phyloP scores from a whole-genome alignment of 2,113 vertebrate species.

The Phylloscopus trochiloides region DNA sequence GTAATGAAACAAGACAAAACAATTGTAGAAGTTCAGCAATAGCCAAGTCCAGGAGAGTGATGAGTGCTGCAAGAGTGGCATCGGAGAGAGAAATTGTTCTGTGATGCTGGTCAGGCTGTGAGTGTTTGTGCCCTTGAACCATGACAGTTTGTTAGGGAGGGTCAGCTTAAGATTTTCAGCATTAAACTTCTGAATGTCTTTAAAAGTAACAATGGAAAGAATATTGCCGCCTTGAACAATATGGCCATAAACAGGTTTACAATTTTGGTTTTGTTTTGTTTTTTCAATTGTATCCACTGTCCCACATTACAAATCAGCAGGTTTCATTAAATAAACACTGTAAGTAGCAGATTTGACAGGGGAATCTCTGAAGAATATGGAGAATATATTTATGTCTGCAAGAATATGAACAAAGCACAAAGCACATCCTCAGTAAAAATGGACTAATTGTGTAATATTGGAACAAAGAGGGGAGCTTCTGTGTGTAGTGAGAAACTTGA shows the following conservation, averaged over 20 bases:
- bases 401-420: neutral
- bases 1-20: neutral
- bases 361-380: neutral
- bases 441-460: neutral
- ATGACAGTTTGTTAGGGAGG: neutral
- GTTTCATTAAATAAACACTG: neutral
- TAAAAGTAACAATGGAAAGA: neutral
- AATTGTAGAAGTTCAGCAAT: neutral
- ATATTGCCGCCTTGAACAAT: neutral
- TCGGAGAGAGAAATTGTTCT: rapidly evolving
- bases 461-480: neutral
- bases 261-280: neutral
- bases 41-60: neutral
- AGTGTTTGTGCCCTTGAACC: neutral
- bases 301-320: neutral
- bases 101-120: neutral
- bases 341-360: neutral
- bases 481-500: neutral
- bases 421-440: neutral
- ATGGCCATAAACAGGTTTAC: neutral
- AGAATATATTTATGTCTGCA: neutral
- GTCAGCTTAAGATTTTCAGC: neutral
- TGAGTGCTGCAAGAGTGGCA: neutral
- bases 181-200: neutral
- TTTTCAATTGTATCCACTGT: neutral